phyloP scores from a whole-genome alignment of 2,113 vertebrate species.

The Enhydra lutris region DNA sequence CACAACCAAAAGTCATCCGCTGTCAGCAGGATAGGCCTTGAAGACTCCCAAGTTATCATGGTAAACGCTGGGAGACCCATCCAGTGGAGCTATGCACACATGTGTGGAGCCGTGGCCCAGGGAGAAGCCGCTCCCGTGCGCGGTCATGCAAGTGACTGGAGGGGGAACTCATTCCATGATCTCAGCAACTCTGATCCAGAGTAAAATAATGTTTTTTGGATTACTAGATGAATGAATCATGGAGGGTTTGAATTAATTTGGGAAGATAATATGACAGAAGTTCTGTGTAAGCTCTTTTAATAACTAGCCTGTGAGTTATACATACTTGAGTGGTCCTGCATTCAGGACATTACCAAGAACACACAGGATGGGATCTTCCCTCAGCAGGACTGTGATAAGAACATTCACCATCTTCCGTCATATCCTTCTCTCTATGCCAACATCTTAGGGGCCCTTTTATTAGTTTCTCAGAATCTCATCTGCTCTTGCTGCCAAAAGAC shows the following conservation, averaged over 20 bases:
- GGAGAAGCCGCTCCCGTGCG: neutral
- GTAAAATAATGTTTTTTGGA: neutral
- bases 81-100: neutral
- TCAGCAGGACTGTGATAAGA: neutral
- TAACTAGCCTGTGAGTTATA: neutral
- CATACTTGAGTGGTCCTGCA: neutral
- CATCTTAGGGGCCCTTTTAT: neutral
- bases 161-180: too few species aligned
- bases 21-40: neutral
- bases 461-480: neutral
- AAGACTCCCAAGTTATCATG: neutral
- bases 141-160: neutral
- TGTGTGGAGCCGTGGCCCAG: accelerated
- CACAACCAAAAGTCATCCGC: neutral
- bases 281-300: neutral
- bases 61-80: neutral
- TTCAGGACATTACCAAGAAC: neutral
- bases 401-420: neutral
- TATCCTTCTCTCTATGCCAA: neutral
- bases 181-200: neutral
- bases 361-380: neutral
- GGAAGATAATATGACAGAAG: neutral
- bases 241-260: neutral
- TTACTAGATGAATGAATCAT: neutral
- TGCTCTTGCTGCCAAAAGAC: neutral